Conservation (phyloP, 2,113 vertebrate genomes). For the Taxidea taxus region DNA sequence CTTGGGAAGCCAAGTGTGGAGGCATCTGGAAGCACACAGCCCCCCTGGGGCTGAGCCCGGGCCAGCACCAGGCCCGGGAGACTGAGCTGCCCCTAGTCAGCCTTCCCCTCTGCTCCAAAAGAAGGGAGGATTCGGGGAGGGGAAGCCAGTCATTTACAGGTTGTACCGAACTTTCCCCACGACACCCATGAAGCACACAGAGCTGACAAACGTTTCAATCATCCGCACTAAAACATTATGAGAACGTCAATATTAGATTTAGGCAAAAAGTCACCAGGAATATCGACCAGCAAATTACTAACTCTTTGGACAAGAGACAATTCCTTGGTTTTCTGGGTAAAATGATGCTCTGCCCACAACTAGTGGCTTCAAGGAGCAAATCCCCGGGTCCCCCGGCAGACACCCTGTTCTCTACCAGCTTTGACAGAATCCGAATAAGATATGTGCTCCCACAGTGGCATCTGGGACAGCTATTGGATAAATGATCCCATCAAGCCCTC, state of each 20-base stretch:
- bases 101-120: neutral
- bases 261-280: constrained; percentile 39
- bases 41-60: accelerated
- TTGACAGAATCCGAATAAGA: neutral
- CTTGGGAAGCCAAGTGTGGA: neutral
- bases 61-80: neutral
- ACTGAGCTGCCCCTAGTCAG: neutral
- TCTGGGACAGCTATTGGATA: neutral
- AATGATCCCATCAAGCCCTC: neutral
- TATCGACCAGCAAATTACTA: neutral
- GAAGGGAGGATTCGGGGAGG: neutral
- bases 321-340: neutral
- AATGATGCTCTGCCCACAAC: neutral
- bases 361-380: neutral
- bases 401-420: neutral
- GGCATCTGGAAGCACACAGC: accelerated
- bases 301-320: constrained; percentile 25
- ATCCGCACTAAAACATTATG: constrained; percentile 57
- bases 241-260: constrained; percentile 75
- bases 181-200: constrained; percentile 16
- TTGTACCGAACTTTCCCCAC: constrained; percentile 35
- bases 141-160: constrained; percentile 41
- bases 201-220: neutral
- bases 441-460: neutral
- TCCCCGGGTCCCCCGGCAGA: neutral